Evolutionary conservation across 2,113 vertebrate genomes (phyloP).

Genomic region (Dascyllus trimaculatus): DNA sequence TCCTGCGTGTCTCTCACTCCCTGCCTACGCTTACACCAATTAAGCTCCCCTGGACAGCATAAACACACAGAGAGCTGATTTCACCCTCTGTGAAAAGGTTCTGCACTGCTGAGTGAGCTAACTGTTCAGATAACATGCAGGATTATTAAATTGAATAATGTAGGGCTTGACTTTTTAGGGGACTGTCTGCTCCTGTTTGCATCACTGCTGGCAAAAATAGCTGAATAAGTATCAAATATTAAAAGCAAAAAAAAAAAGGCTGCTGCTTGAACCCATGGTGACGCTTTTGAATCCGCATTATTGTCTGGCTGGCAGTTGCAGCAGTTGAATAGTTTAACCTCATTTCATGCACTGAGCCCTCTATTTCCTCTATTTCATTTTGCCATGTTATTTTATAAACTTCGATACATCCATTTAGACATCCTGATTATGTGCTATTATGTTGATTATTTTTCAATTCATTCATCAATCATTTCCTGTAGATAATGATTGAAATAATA

Average conservation of each 20-base stretch:
- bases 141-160: slow-evolving; percentile 70
- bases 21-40: slow-evolving; percentile 40
- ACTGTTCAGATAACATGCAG: slow-evolving; percentile 48
- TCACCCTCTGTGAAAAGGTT: slow-evolving; percentile 37
- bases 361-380: background rate
- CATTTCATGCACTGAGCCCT: background rate
- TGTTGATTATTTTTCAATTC: no score
- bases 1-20: background rate
- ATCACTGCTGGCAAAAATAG: slow-evolving; percentile 65
- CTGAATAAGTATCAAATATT: slow-evolving; percentile 75
- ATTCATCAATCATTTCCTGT: no score
- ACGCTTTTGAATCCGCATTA: slow-evolving; percentile 26
- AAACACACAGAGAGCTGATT: slow-evolving; percentile 20
- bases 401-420: background rate
- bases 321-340: slow-evolving; percentile 24
- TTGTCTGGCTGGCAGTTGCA: background rate
- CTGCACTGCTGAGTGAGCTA: slow-evolving; percentile 37
- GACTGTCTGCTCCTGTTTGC: slow-evolving; percentile 55
- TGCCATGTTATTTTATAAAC: background rate
- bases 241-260: slow-evolving; percentile 19
- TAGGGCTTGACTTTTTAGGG: slow-evolving; percentile 46
- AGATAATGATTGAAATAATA: no score
- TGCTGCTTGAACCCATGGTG: slow-evolving; percentile 11
- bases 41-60: slow-evolving; percentile 18
- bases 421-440: no score